phyloP scores from a whole-genome alignment of 1,140 invertebrate genomes.

The Drosophila asahinai region DNA sequence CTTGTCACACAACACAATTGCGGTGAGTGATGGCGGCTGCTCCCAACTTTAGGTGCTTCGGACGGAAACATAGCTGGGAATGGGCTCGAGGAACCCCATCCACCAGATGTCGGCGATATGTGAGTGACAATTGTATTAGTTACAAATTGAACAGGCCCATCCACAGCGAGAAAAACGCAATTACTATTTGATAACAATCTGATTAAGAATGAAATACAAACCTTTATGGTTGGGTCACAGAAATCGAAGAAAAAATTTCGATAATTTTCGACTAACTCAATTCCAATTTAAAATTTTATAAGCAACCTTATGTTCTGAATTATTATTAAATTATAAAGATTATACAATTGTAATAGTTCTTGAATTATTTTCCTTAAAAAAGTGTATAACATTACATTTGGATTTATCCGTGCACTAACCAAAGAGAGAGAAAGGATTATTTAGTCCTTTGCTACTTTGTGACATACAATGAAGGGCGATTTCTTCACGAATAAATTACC shows the following conservation, averaged over 20 bases:
- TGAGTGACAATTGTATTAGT: slow-evolving; percentile 80
- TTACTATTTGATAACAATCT: background rate
- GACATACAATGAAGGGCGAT: background rate
- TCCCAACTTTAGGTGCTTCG: slow-evolving; percentile 18
- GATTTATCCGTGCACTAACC: too few species aligned
- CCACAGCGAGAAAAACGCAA: slow-evolving; percentile 5
- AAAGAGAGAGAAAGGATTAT: background rate
- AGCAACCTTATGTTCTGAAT: too few species aligned
- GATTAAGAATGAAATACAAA: background rate
- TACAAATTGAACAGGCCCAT: slow-evolving; percentile 63
- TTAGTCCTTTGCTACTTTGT: background rate
- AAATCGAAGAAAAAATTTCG: too few species aligned
- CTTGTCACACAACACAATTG: slow-evolving; percentile 79
- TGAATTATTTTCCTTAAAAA: too few species aligned
- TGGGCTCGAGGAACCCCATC: slow-evolving; percentile 25
- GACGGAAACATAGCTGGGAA: slow-evolving; percentile 3
- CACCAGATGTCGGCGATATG: slow-evolving; percentile 68
- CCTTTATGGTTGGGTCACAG: too few species aligned
- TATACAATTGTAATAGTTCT: too few species aligned
- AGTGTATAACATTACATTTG: too few species aligned
- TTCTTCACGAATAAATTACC: background rate
- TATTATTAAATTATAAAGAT: too few species aligned
- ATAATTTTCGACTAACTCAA: too few species aligned
- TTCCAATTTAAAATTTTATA: too few species aligned
- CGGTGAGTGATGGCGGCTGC: slow-evolving; percentile 52